Percentiles rank a stretch among this genome's conserved stretches.
Evolutionary conservation across 2,888 invertebrate species (phyloP).

Genomic region (Nymphalis polychloros): DNA sequence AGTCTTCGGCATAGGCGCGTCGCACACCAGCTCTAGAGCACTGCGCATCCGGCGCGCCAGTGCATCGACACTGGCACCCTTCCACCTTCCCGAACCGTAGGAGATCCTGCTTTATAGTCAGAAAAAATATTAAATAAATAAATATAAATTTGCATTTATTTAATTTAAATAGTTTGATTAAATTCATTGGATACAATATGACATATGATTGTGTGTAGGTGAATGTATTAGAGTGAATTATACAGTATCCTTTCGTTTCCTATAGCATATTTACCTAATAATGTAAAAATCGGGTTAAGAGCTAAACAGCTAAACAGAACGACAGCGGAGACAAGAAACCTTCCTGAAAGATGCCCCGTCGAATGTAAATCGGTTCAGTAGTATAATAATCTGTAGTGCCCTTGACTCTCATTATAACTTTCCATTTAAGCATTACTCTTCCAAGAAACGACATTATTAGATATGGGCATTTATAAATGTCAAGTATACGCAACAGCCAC

Average conservation of each 20-base stretch:
- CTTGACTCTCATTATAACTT: neutral
- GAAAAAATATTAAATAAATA: too few relatives aligned
- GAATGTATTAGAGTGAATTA: too few relatives aligned
- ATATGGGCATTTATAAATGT: slow-evolving; percentile 2
- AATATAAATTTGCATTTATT: too few relatives aligned
- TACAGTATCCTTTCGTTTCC: neutral
- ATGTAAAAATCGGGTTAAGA: neutral
- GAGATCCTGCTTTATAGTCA: too few relatives aligned
- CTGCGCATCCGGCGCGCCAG: too few relatives aligned
- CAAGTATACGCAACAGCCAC: slow-evolving; percentile 5
- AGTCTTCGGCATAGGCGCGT: too few relatives aligned
- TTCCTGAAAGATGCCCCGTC: neutral
- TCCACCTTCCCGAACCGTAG: too few relatives aligned
- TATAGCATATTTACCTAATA: neutral
- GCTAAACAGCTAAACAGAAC: slow-evolving; percentile 1
- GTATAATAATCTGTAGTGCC: neutral
- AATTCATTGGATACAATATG: too few relatives aligned
- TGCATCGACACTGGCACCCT: too few relatives aligned
- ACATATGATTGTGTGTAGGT: too few relatives aligned
- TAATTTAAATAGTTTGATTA: too few relatives aligned
- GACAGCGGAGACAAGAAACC: neutral
- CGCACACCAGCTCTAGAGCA: too few relatives aligned
- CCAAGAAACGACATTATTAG: neutral
- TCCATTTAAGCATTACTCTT: neutral
- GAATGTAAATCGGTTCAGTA: neutral